Conservation (phyloP, 2,888 invertebrate species). For the Ditula angustiorana region DNA sequence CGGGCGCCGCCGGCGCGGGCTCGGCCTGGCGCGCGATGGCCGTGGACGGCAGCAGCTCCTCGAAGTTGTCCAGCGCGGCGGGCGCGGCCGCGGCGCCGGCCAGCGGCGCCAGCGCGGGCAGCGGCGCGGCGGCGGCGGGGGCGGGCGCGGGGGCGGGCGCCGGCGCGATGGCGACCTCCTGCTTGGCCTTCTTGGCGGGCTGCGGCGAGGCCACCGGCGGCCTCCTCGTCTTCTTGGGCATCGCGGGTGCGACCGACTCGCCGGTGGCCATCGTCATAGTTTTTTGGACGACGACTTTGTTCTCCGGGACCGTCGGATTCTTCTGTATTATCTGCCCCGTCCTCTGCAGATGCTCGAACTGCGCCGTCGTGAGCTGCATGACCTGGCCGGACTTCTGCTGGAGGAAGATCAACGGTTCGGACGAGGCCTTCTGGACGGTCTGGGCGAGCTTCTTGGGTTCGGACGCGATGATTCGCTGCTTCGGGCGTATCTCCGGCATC, state of each 20-base stretch:
- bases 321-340: conserved; percentile 80
- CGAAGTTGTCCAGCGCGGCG: conserved; percentile 75
- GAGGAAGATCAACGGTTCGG: conserved; percentile 75
- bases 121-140: conserved; percentile 42
- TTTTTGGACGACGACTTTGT: conserved; percentile 67
- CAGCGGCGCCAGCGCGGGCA: conserved; percentile 60
- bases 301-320: conserved; percentile 60
- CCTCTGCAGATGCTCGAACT: conserved; percentile 79
- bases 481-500: conserved; percentile 73
- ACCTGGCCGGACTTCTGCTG: conserved; percentile 81
- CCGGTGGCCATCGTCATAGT: conserved; percentile 60
- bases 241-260: conserved; percentile 55
- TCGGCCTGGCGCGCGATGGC: conserved; percentile 63
- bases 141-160: conserved; percentile 49
- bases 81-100: conserved; percentile 51
- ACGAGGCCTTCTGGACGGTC: conserved; percentile 66
- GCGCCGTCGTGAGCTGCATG: conserved; percentile 79
- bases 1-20: conserved; percentile 31
- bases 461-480: conserved; percentile 64
- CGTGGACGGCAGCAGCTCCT: conserved; percentile 78
- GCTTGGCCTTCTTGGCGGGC: conserved; percentile 68
- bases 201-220: conserved; percentile 58
- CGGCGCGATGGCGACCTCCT: conserved; percentile 65
- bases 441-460: conserved; percentile 73
- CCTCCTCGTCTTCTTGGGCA: conserved; percentile 64